A percentile compares a stretch with the other conserved stretches of the same genome.
Evolutionary conservation across 2,888 invertebrate genomes (phyloP).

Genomic region (Drosophila neotestacea): DNA sequence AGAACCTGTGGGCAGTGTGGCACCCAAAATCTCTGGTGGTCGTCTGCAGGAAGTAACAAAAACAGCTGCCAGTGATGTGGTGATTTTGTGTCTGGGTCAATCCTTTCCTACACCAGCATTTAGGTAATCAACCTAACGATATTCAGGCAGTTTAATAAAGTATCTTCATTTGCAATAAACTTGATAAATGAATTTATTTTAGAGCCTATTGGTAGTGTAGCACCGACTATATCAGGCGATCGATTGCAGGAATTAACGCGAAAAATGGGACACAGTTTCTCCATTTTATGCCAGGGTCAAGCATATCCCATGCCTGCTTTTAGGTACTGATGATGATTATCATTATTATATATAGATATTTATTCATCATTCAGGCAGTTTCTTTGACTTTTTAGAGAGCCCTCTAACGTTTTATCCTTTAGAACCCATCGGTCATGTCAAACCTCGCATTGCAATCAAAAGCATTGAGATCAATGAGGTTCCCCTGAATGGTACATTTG

Average conservation of each 20-base stretch:
- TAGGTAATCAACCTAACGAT: constrained; percentile 84
- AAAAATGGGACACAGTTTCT: constrained; percentile 86
- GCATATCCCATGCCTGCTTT: constrained; percentile 90
- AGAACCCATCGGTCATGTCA: constrained; percentile 84
- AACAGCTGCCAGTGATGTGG: constrained; percentile 61
- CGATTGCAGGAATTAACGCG: constrained; percentile 87
- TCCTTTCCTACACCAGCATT: constrained; percentile 87
- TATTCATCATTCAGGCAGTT: constrained; percentile 53
- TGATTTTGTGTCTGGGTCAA: constrained; percentile 87
- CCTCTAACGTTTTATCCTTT: constrained; percentile 27
- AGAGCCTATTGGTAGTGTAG: constrained; percentile 90
- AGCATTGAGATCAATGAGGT: constrained; percentile 83
- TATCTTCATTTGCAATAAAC: background rate
- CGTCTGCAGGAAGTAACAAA: constrained; percentile 86
- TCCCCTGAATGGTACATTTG: constrained; percentile 64
- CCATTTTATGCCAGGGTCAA: constrained; percentile 91
- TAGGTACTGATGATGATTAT: constrained; percentile 87
- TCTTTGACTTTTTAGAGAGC: too few species aligned
- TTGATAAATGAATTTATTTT: constrained; percentile 45
- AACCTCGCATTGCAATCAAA: constrained; percentile 82
- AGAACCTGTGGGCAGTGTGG: constrained; percentile 87
- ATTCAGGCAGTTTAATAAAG: constrained; percentile 51
- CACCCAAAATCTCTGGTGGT: constrained; percentile 85
- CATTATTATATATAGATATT: constrained; percentile 46
- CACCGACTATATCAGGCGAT: constrained; percentile 87